Conservation (phyloP, 2,113 vertebrate genomes). For the Eudyptes chrysolophus region DNA sequence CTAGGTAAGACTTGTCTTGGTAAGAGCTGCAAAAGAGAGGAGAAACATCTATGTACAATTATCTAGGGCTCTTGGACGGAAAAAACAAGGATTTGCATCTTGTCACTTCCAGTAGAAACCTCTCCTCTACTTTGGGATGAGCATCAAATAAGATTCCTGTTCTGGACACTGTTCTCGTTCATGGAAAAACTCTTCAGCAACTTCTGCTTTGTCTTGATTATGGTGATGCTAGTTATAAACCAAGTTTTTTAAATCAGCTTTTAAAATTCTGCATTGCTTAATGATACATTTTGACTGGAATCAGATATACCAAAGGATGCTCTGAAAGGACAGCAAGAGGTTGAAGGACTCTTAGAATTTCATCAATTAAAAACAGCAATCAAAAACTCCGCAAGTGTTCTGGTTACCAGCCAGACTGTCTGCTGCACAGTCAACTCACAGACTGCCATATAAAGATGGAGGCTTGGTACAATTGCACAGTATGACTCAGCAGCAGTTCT, state of each 20-base stretch:
- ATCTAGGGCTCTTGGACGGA: not conserved
- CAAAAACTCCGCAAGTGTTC: not conserved
- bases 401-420: not conserved
- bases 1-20: not conserved
- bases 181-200: not conserved
- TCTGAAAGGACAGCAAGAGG: not conserved
- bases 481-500: not conserved
- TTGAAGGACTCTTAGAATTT: not conserved
- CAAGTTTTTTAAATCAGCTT: not conserved
- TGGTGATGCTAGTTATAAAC: not conserved
- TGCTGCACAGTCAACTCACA: not conserved
- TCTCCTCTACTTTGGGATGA: not conserved
- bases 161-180: not conserved
- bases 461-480: not conserved
- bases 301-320: not conserved
- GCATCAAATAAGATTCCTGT: not conserved
- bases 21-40: not conserved
- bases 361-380: not conserved
- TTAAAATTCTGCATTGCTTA: not conserved
- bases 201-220: not conserved
- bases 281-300: not conserved
- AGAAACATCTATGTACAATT: not conserved
- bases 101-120: not conserved
- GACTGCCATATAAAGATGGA: no score
- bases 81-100: not conserved